Evolutionary conservation across 2,888 invertebrate genomes (phyloP).

Genomic region (Julus scanicus): DNA sequence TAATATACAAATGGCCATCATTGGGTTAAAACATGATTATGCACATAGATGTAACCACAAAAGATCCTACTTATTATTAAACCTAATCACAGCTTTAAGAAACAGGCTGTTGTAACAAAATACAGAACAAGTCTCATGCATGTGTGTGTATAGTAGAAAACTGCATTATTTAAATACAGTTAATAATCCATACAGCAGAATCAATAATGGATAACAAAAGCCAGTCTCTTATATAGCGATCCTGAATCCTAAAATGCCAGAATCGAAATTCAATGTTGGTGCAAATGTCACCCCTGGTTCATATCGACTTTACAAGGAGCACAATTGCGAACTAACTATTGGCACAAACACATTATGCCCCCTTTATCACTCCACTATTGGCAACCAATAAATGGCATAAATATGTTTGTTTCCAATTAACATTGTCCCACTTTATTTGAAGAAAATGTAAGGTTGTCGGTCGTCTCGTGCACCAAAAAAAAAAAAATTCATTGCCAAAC

Average conservation of each 20-base stretch:
- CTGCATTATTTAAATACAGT: no score
- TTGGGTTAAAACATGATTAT: no score
- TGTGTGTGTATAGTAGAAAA: no score
- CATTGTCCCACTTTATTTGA: slow-evolving; percentile 1
- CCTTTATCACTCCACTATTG: background rate
- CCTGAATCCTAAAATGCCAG: background rate
- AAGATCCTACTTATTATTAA: no score
- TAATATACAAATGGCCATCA: no score
- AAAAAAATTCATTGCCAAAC: slow-evolving; percentile 6
- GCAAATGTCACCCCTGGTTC: slow-evolving; percentile 6
- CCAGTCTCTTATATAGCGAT: no score
- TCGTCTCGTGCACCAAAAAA: background rate
- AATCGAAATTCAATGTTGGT: slow-evolving; percentile 47
- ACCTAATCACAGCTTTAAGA: no score
- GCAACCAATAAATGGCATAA: slow-evolving; percentile 36
- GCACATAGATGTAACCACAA: no score
- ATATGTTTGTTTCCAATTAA: slow-evolving; percentile 1
- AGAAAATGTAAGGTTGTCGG: background rate
- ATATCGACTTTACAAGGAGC: background rate
- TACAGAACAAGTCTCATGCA: no score
- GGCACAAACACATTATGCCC: slow-evolving; percentile 10
- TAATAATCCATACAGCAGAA: slow-evolving; percentile 4
- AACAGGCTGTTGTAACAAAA: no score
- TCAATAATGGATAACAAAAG: background rate
- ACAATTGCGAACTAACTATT: slow-evolving; percentile 8